phyloP scores from a whole-genome alignment of 2,888 invertebrate species.

The Papilio gigon region DNA sequence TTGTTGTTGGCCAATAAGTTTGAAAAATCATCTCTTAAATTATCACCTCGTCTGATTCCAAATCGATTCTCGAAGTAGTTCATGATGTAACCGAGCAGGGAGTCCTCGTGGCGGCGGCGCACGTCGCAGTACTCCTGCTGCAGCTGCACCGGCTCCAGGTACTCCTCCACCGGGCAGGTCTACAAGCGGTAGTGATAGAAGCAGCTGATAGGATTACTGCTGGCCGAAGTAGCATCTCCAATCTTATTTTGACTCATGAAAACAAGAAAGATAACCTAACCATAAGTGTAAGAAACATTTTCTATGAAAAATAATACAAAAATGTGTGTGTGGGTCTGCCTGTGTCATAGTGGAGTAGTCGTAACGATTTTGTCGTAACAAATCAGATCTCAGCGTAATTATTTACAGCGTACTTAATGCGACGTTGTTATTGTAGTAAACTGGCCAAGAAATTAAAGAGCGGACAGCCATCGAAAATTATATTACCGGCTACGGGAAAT shows the following conservation, averaged over 20 bases:
- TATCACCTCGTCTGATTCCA: conserved; percentile 65
- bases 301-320: too few relatives aligned
- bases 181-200: conserved; percentile 3
- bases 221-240: too few relatives aligned
- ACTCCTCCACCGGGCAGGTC: conserved; percentile 70
- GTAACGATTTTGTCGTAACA: too few relatives aligned
- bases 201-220: too few relatives aligned
- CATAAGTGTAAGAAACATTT: too few relatives aligned
- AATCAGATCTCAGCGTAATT: not conserved
- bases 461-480: not conserved
- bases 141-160: conserved; percentile 71
- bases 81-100: conserved; percentile 70
- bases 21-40: not conserved
- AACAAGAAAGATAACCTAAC: too few relatives aligned
- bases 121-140: conserved; percentile 73
- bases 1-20: too few relatives aligned
- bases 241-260: too few relatives aligned
- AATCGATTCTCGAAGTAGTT: conserved; percentile 72
- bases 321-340: too few relatives aligned
- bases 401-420: not conserved
- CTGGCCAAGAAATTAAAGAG: conserved; percentile 10
- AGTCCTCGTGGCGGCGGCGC: conserved; percentile 62
- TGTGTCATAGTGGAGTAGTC: too few relatives aligned
- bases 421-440: conserved; percentile 1
- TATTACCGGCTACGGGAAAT: not conserved